phyloP scores from a whole-genome alignment of 1,140 invertebrate species.

The Limonius californicus region DNA sequence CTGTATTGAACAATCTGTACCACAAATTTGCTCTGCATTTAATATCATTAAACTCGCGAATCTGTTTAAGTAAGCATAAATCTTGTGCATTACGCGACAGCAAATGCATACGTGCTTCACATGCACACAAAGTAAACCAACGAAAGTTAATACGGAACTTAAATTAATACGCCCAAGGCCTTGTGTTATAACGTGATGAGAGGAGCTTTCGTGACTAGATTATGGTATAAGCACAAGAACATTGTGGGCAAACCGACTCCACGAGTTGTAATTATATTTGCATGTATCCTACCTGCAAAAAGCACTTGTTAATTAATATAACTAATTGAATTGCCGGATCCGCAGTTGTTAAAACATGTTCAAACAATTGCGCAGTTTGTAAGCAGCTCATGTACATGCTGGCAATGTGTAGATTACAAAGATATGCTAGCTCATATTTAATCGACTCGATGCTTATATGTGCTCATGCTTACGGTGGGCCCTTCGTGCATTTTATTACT shows the following conservation, averaged over 20 bases:
- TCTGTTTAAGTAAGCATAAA: no score
- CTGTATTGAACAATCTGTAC: no score
- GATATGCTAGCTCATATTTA: constrained; percentile 17
- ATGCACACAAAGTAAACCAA: no score
- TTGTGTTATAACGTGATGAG: constrained; percentile 30
- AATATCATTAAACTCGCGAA: no score
- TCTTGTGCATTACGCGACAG: no score
- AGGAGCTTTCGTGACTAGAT: constrained; percentile 23
- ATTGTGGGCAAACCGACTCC: constrained; percentile 17
- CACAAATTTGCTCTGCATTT: no score
- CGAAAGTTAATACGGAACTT: constrained; percentile 6
- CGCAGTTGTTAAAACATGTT: constrained; percentile 16
- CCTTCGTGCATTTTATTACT: no score
- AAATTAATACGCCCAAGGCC: constrained; percentile 28
- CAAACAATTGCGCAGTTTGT: constrained; percentile 16
- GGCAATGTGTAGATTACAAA: constrained; percentile 11
- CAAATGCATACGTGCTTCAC: no score
- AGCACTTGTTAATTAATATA: constrained; percentile 18
- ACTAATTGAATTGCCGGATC: constrained; percentile 14
- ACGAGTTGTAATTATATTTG: constrained; percentile 20
- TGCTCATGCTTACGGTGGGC: constrained; percentile 2
- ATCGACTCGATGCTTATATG: constrained; percentile 16
- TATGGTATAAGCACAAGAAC: constrained; percentile 19
- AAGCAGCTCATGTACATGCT: constrained; percentile 8
- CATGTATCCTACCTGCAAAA: constrained; percentile 11